Evolutionary conservation across 2,113 vertebrate genomes (phyloP), one percentile per base, ranked within the genome.

Genomic region (Perognathus longimembris): DNA sequence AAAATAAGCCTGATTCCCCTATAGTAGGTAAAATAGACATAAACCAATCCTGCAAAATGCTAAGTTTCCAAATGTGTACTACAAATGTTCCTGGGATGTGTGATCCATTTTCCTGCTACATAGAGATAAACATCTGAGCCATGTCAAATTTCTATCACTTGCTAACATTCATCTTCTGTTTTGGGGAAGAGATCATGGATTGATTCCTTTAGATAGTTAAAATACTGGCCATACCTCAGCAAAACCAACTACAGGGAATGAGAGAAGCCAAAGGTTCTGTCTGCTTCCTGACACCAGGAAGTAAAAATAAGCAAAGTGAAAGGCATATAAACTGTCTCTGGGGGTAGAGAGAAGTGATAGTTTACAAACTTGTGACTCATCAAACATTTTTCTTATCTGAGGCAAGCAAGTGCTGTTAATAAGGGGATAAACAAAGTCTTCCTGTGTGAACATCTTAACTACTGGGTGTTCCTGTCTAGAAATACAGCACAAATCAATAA

Each of bases 191-290:
- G 42, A 79, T 21, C 77, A 91, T 7, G 34, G 50, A 64, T 64
- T 89, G 38, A 15, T 88, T 85, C 80, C 42, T 90, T 93, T 32
- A 75, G 30, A 71, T 63, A 45, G 36, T 81, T 90, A 85, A 86
- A 77, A 91, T 90, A 18, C 50, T 73, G 17, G 66, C 17, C 71
- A 59, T 14, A 40, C 59, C 26, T 32, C 5, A 78, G 80, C 6
- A 34, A 81, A 77, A 85, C 18, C 38, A 77, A 66, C 3, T 14
- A 11, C 28, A 24, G 17, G 20, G 18, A 74, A 84, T n/a, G 21
- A 75, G 14, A 85, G 7, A 11, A 38, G 7, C 32, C 22, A 66
- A 69, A 85, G 28, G 28, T 71, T 20, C 38, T 83, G 24, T 70
- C 6, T 83, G 24, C 70, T 7, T 11, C 57, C 3, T 32, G 59